Conservation (phyloP, 2,888 invertebrate species). For the Atethmia centrago region DNA sequence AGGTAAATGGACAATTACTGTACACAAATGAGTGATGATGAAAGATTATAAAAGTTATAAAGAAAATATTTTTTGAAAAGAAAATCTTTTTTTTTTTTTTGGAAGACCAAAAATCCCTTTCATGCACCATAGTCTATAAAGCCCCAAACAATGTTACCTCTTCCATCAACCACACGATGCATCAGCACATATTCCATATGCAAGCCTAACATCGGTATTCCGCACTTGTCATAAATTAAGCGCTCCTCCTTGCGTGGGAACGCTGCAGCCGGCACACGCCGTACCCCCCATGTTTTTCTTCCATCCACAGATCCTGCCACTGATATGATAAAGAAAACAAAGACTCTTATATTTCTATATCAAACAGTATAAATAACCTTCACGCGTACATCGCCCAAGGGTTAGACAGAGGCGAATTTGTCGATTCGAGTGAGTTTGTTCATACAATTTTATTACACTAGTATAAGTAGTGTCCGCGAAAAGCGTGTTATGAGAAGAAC, state of each 20-base stretch:
- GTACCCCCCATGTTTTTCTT: constrained; percentile 59
- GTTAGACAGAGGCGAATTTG: not conserved
- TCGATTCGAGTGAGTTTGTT: not conserved
- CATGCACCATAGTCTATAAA: not conserved
- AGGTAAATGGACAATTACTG: too few species aligned
- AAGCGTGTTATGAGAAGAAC: not conserved
- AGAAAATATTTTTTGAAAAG: not conserved
- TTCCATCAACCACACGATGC: not conserved
- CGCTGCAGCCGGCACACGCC: constrained; percentile 52
- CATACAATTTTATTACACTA: not conserved
- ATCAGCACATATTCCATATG: constrained; percentile 33
- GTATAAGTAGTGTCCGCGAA: too few species aligned
- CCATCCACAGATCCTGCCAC: constrained; percentile 51
- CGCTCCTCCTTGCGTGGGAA: constrained; percentile 56
- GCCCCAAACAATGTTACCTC: not conserved
- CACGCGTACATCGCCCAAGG: not conserved
- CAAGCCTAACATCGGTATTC: constrained; percentile 29
- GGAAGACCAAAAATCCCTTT: not conserved
- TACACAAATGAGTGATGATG: not conserved
- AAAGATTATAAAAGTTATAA: not conserved
- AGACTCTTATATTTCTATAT: constrained; percentile 29
- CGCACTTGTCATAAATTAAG: constrained; percentile 41
- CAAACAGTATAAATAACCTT: constrained; percentile 29
- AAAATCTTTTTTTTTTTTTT: not conserved
- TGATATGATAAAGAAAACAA: constrained; percentile 58